Evolutionary conservation across 2,113 vertebrate genomes (phyloP).

Genomic region (Bostrychus sinensis): DNA sequence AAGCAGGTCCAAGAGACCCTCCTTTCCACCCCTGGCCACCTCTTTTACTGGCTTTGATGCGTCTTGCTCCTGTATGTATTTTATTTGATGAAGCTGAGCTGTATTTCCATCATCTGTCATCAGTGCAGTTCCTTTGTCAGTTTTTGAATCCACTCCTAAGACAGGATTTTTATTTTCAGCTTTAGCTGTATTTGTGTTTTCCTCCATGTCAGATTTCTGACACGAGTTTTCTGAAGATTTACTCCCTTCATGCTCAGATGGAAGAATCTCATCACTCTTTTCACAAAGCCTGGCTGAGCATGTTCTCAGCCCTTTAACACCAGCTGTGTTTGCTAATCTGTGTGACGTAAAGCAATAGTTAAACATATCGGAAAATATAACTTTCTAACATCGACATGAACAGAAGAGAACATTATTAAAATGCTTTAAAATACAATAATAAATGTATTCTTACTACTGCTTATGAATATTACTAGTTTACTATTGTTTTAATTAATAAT

Average conservation of each 20-base stretch:
- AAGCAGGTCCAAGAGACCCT: conserved; percentile 82
- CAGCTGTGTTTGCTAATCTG: conserved; percentile 48
- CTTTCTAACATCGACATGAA: not conserved
- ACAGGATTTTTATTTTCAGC: conserved; percentile 4
- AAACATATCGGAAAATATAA: not conserved
- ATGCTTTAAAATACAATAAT: too few relatives aligned
- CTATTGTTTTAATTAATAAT: too few relatives aligned
- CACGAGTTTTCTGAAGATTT: conserved; percentile 16
- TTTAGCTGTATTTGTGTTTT: conserved; percentile 10
- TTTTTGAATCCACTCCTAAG: not conserved
- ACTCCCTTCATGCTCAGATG: conserved; percentile 23
- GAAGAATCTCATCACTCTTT: conserved; percentile 43
- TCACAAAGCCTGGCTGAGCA: conserved; percentile 48
- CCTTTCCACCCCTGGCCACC: conserved; percentile 67
- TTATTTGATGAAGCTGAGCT: not conserved
- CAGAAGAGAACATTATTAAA: not conserved
- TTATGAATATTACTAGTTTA: too few relatives aligned
- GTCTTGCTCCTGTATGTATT: conserved; percentile 11
- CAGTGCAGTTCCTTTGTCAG: conserved; percentile 11
- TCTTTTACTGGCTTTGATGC: not conserved
- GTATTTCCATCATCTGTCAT: conserved; percentile 16
- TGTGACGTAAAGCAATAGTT: conserved; percentile 22
- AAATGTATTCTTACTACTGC: too few relatives aligned
- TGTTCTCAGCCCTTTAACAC: conserved; percentile 55
- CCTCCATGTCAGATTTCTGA: conserved; percentile 4